Evolutionary conservation across 2,797 vertebrate genomes (phyloP), one percentile per base, ranked within the genome.

Genomic region (Enteromius fasciolatus): DNA sequence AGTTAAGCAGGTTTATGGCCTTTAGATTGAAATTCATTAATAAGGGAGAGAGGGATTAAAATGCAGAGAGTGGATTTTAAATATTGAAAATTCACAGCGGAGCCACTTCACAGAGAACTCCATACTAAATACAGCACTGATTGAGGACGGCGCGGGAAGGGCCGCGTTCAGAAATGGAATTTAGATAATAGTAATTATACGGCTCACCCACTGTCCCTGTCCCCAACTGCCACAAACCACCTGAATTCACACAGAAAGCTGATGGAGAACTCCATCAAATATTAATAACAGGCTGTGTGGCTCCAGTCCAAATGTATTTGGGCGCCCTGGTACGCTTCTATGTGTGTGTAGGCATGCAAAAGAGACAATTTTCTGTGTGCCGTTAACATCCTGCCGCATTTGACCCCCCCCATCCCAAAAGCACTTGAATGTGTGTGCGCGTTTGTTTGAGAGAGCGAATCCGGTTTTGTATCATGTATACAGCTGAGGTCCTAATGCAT

Each of bases 151-250:
- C 66, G 59, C 64, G 5, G 76, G 39, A 81, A 84, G 67, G 48
- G 79, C 81, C 73, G 54, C 25, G 78, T 81, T 86, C 68, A 50
- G 80, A 88, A 87, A 84, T 85, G 80, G 80, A 88, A 83, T 86
- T 89, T 84, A 83, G 87, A 89, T 87, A 85, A 88, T 79, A 84
- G 86, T 87, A 86, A 85, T 88, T 89, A 89, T 86, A 84, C 63
- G 68, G 78, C 44, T 81, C 80, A 83, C 86, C 86, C 57, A 86
- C 76, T 79, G 80, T 77, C 84, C 10, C 64, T 57, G 82, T 68
- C 70, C 81, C 72, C 76, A 61, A 81, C 81, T 84, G 81, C 48
- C 86, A 86, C 80, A 83, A 75, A 77, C 83, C 79, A 84, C 85
- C 83, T 81, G 80, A 80, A 78, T 57, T 87, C 78, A 81, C 78